Conservation (phyloP, 1,140 invertebrate species). For the Drosophila nebulosa region DNA sequence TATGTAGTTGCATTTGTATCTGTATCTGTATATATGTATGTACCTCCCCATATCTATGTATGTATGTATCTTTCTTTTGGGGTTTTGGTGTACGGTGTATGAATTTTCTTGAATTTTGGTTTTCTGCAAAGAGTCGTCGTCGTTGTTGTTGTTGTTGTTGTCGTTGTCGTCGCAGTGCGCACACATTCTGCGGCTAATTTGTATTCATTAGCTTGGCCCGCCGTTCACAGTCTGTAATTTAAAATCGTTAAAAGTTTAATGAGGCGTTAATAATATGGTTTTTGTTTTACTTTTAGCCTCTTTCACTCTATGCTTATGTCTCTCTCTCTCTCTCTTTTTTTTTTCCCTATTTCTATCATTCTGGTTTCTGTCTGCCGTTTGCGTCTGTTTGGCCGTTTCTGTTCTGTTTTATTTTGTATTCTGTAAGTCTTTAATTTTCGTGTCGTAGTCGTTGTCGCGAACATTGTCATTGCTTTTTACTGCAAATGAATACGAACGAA, state of each 20-base stretch:
- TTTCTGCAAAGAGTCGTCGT: neutral
- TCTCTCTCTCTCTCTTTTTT: neutral
- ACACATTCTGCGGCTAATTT: conserved; percentile 62
- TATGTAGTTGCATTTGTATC: no score
- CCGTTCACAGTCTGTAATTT: conserved; percentile 70
- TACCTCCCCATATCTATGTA: no score
- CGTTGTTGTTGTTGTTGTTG: neutral
- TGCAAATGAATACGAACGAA: conserved; percentile 59
- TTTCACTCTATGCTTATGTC: neutral
- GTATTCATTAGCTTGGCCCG: conserved; percentile 70
- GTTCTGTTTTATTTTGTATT: no score
- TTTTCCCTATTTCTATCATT: neutral
- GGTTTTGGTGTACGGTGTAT: neutral
- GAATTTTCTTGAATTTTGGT: neutral
- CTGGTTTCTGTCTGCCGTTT: neutral
- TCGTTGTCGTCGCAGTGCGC: neutral
- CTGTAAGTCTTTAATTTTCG: conserved; percentile 55
- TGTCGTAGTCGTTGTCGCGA: conserved; percentile 50
- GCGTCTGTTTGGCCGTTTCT: conserved; percentile 4
- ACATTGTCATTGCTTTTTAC: conserved; percentile 73
- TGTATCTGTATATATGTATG: no score
- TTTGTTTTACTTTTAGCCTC: conserved; percentile 65
- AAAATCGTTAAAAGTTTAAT: conserved; percentile 80
- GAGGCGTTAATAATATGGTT: conserved; percentile 79
- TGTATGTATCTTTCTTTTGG: no score